These are phyloP conservation scores for Pachypeltis micranthus DNA, from an alignment of 1,140 invertebrate genomes.

Conservation along the genomic window DNA sequence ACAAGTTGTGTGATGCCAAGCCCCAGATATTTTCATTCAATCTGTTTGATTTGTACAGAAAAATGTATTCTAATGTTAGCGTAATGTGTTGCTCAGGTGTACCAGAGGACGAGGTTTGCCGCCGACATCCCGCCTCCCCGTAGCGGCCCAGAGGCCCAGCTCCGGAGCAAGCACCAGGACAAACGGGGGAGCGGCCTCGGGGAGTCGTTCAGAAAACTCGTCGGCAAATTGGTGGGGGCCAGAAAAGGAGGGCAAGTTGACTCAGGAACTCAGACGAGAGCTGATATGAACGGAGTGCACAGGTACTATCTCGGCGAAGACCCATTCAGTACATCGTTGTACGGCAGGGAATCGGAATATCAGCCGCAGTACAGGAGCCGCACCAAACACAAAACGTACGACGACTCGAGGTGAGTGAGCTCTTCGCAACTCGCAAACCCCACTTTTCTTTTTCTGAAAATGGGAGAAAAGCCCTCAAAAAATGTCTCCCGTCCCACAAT, in stretches of 20 bases:
- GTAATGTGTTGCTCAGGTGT: too few species aligned
- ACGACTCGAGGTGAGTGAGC: background rate
- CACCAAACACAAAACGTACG: constrained; percentile 31
- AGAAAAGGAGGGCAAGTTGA: constrained; percentile 31
- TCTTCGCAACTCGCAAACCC: too few species aligned
- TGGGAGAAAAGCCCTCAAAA: too few species aligned
- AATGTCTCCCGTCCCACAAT: too few species aligned
- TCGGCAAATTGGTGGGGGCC: constrained; percentile 57
- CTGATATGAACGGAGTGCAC: constrained; percentile 38
- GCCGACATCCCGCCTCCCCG: constrained; percentile 38
- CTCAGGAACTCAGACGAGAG: constrained; percentile 24
- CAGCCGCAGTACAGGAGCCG: constrained; percentile 34
- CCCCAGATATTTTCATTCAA: too few species aligned
- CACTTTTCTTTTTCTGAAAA: too few species aligned
- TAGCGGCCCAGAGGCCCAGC: constrained; percentile 19
- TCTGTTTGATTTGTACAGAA: too few species aligned
- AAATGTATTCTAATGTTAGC: too few species aligned
- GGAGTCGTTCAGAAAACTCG: constrained; percentile 57
- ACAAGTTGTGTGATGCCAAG: too few species aligned
- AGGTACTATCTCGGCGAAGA: constrained; percentile 72
- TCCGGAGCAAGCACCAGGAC: background rate
- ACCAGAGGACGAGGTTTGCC: constrained; percentile 53
- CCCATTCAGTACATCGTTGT: constrained; percentile 65
- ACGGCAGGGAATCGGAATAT: constrained; percentile 66
- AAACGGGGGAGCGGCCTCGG: constrained; percentile 31